A percentile compares a stretch with the other conserved stretches of the same genome.
Conservation (phyloP, 2,797 vertebrate genomes). For the Hirundo rustica region DNA sequence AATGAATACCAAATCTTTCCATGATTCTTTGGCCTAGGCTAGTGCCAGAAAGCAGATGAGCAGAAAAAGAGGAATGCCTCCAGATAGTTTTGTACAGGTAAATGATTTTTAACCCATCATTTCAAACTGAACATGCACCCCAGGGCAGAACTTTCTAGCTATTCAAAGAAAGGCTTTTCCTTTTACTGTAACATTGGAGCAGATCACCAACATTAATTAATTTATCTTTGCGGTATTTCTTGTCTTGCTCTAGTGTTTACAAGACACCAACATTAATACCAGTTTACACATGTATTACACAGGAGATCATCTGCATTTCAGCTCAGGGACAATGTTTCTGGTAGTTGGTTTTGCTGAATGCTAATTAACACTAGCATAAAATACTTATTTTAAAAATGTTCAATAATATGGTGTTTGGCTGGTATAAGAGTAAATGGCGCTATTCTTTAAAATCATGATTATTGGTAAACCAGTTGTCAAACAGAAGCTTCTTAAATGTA, state of each 20-base stretch:
- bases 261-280: not conserved
- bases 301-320: not conserved
- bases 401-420: not conserved
- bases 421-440: not conserved
- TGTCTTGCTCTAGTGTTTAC: not conserved
- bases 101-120: not conserved
- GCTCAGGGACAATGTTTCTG: not conserved
- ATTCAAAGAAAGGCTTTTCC: not conserved
- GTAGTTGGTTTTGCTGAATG: not conserved
- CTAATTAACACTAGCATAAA: not conserved
- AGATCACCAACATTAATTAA: not conserved
- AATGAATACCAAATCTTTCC: not conserved
- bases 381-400: not conserved
- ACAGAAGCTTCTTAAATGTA: not conserved
- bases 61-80: not conserved
- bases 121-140: not conserved
- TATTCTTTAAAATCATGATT: not conserved
- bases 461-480: not conserved
- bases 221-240: not conserved
- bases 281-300: not conserved
- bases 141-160: not conserved
- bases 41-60: not conserved
- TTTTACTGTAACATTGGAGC: not conserved
- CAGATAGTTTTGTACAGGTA: not conserved
- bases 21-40: not conserved